phyloP scores from a whole-genome alignment of 2,113 vertebrate genomes.

The Chaetorhynchus papuensis region DNA sequence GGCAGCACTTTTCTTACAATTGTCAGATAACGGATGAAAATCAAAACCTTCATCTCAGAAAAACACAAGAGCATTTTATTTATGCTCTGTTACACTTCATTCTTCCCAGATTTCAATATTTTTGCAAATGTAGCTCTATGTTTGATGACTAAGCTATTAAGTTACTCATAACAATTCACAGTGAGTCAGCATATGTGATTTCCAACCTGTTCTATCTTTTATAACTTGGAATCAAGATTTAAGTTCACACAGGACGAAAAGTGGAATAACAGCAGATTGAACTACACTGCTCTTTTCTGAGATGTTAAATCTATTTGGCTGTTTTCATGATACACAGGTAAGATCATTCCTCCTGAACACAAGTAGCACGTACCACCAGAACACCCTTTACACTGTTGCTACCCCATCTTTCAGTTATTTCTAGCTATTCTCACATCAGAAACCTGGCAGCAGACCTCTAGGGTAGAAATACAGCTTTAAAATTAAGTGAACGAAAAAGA shows the following conservation, averaged over 20 bases:
- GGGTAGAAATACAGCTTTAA: neutral
- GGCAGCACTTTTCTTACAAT: neutral
- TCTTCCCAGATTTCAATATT: conserved; percentile 28
- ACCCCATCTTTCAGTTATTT: neutral
- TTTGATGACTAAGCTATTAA: conserved; percentile 43
- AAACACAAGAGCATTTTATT: conserved; percentile 12
- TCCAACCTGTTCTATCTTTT: conserved; percentile 18
- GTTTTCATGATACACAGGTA: neutral
- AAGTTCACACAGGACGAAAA: neutral
- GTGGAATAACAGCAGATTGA: neutral
- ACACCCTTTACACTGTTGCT: neutral
- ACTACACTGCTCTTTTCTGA: neutral
- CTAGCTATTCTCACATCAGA: neutral
- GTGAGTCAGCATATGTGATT: conserved; percentile 41
- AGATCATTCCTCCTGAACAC: neutral
- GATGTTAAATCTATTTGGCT: neutral
- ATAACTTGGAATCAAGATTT: neutral
- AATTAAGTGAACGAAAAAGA: neutral
- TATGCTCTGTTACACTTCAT: neutral
- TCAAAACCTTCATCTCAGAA: neutral
- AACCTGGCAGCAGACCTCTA: neutral
- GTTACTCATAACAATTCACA: conserved; percentile 25
- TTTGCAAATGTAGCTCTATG: neutral
- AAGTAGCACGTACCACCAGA: neutral
- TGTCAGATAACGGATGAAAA: neutral